Evolutionary conservation across 2,888 invertebrate genomes (phyloP).

Genomic region (Amphipoea oculea): DNA sequence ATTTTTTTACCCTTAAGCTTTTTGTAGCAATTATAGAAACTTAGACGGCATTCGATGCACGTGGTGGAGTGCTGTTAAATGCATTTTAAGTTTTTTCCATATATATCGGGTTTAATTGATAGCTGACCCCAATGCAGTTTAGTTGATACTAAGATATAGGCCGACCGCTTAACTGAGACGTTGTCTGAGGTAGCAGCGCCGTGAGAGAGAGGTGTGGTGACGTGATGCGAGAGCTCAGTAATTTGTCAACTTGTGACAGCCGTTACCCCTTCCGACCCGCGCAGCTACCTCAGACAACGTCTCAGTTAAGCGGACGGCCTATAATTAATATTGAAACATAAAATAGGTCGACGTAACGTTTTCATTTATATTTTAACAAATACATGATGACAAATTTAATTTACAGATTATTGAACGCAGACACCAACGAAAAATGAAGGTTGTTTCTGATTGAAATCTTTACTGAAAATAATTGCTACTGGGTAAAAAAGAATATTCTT

Average conservation of each 20-base stretch:
- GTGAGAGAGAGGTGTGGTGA: too few species aligned
- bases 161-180: too few species aligned
- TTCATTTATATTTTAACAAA: not conserved
- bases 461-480: not conserved
- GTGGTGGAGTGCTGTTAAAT: not conserved
- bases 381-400: not conserved
- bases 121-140: too few species aligned
- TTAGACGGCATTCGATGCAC: not conserved
- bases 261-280: too few species aligned
- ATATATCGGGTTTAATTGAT: not conserved
- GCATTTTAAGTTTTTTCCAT: not conserved
- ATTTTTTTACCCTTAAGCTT: too few species aligned
- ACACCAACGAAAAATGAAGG: not conserved
- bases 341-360: not conserved
- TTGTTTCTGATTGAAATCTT: not conserved
- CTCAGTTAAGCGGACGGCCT: too few species aligned
- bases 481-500: not conserved
- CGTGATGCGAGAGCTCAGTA: too few species aligned
- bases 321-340: not conserved
- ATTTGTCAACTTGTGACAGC: too few species aligned
- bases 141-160: too few species aligned
- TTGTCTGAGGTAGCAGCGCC: too few species aligned
- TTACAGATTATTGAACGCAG: not conserved
- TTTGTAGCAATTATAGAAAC: not conserved
- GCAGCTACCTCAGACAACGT: too few species aligned